Evolutionary conservation across 2,113 vertebrate genomes (phyloP).

Genomic region (Psophia crepitans): DNA sequence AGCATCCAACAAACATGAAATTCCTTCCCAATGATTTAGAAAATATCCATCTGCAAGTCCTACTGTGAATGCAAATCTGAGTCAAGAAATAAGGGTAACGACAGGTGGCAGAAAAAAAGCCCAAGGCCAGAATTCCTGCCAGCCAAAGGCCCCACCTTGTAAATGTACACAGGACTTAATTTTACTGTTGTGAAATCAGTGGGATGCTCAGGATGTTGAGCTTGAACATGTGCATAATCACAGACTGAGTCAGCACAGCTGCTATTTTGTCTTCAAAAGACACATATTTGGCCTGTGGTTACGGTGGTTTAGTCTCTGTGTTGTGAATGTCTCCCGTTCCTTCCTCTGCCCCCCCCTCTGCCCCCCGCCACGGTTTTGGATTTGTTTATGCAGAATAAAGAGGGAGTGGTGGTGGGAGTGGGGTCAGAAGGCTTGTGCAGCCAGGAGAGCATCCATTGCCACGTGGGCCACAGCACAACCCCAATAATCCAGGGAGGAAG

Average conservation of each 20-base stretch:
- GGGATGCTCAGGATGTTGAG: background rate
- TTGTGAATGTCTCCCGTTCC: background rate
- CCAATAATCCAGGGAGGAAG: background rate
- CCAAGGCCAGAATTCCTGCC: background rate
- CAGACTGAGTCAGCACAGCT: background rate
- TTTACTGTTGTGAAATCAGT: background rate
- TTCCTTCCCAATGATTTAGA: background rate
- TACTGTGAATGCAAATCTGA: background rate
- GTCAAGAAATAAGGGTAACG: background rate
- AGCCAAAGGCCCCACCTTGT: background rate
- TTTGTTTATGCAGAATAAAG: background rate
- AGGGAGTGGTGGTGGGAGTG: background rate
- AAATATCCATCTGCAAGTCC: background rate
- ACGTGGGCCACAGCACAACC: background rate
- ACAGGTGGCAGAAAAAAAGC: background rate
- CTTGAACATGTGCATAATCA: background rate
- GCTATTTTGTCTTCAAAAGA: background rate
- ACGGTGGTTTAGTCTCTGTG: background rate
- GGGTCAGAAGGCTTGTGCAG: background rate
- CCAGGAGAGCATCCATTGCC: background rate
- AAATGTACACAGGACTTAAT: background rate
- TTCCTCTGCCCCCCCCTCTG: background rate
- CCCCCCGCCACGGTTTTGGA: rapidly evolving
- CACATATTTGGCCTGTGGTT: background rate
- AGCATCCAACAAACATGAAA: background rate